phyloP scores from a whole-genome alignment of 1,140 invertebrate species.

The Bombus sibiricus region DNA sequence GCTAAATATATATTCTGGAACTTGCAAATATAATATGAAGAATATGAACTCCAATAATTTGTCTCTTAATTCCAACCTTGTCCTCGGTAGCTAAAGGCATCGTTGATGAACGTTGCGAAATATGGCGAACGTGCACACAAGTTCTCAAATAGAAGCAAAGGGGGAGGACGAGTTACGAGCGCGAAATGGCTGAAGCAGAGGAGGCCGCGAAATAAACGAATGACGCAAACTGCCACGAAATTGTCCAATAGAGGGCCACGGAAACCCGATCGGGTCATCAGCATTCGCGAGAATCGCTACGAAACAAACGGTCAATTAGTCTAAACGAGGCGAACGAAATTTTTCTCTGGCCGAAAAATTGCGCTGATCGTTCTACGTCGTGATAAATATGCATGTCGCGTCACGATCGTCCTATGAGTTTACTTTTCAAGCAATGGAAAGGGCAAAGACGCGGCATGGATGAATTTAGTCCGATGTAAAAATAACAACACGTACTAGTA shows the following conservation, averaged over 20 bases:
- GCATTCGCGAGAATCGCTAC: conserved; percentile 1
- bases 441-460: not conserved
- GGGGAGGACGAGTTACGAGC: not conserved
- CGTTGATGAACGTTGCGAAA: not conserved
- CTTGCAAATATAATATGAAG: too few relatives aligned
- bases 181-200: not conserved
- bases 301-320: conserved; percentile 23
- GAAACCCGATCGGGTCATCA: conserved; percentile 25
- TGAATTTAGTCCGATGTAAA: not conserved
- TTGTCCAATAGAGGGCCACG: not conserved
- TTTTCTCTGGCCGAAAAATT: not conserved
- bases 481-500: not conserved
- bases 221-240: conserved; percentile 26
- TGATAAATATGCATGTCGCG: not conserved
- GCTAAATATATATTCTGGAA: too few relatives aligned
- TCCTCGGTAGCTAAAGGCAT: not conserved
- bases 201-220: conserved; percentile 24
- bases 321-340: conserved; percentile 10
- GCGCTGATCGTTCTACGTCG: too few relatives aligned
- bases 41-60: too few relatives aligned
- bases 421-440: not conserved
- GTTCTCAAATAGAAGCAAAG: not conserved
- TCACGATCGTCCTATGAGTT: not conserved
- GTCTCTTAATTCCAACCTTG: too few relatives aligned
- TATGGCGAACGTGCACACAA: not conserved